phyloP scores from a whole-genome alignment of 2,797 vertebrate genomes.

The Rhabdophis nuchalis region DNA sequence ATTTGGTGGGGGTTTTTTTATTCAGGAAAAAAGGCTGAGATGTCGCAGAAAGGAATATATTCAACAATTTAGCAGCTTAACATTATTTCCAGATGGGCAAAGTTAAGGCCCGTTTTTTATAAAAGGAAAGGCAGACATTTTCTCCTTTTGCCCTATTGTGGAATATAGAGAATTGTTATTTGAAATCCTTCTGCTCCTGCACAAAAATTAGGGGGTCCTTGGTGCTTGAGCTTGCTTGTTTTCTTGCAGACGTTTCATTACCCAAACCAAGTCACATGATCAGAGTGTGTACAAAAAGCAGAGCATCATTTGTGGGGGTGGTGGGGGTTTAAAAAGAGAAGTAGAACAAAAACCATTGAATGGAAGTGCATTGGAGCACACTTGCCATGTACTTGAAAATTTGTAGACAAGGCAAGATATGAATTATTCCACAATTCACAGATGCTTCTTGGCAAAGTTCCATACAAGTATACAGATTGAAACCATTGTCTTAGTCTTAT shows the following conservation, averaged over 20 bases:
- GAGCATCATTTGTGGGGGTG: slow-evolving; percentile 1
- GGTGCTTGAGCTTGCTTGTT: neutral
- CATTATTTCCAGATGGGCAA: neutral
- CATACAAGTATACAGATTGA: neutral
- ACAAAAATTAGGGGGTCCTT: neutral
- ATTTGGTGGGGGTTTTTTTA: slow-evolving; percentile 23
- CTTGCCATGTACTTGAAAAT: neutral
- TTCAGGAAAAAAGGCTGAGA: neutral
- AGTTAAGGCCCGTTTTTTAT: neutral
- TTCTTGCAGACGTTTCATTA: neutral
- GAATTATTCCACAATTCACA: neutral
- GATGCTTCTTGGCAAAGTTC: neutral
- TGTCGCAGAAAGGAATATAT: neutral
- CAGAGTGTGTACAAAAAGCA: neutral
- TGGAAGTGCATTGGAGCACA: neutral
- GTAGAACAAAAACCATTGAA: neutral
- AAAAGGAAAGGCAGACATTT: neutral
- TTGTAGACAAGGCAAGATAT: neutral
- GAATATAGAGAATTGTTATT: neutral
- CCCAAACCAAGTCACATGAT: neutral
- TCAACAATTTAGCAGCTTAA: neutral
- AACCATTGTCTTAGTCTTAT: neutral
- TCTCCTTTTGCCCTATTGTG: neutral
- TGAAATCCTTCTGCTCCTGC: neutral
- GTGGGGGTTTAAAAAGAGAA: neutral